These are phyloP conservation scores for Autographa gamma DNA, from an alignment of 2,888 invertebrate genomes.

Conservation along the genomic window DNA sequence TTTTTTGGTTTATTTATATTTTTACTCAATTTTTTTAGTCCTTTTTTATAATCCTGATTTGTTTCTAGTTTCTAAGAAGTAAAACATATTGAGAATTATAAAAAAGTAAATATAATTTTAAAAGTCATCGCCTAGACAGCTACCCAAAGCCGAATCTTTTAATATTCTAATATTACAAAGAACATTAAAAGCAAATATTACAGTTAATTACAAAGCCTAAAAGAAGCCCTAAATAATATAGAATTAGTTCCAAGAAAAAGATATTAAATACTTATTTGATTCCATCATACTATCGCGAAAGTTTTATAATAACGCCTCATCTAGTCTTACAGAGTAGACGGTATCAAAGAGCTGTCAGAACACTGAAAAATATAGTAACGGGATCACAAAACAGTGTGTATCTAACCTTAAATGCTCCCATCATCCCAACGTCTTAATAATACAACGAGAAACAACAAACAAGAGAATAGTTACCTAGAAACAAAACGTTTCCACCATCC, in stretches of 20 bases:
- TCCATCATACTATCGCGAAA: background rate
- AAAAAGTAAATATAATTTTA: background rate
- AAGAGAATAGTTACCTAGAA: constrained; percentile 64
- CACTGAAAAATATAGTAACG: background rate
- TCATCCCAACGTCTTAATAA: constrained; percentile 50
- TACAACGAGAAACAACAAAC: constrained; percentile 61
- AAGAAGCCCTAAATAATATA: background rate
- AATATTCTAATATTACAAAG: background rate
- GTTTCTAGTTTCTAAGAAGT: too few species aligned
- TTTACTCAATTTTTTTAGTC: too few species aligned
- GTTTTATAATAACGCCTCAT: constrained; percentile 1
- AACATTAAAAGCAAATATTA: background rate
- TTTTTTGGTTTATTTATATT: too few species aligned
- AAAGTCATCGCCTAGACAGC: background rate
- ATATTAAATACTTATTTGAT: background rate
- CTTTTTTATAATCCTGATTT: too few species aligned
- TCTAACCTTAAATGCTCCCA: constrained; percentile 18
- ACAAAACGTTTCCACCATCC: constrained; percentile 81
- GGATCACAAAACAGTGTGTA: constrained; percentile 12
- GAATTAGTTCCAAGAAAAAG: background rate
- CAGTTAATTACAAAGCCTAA: background rate
- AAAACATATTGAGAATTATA: too few species aligned
- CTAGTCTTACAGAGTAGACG: background rate
- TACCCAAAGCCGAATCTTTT: background rate
- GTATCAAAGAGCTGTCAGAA: background rate